These are phyloP conservation scores for Porphyrio hochstetteri DNA, from an alignment of 2,113 vertebrate genomes.

Conservation along the genomic window DNA sequence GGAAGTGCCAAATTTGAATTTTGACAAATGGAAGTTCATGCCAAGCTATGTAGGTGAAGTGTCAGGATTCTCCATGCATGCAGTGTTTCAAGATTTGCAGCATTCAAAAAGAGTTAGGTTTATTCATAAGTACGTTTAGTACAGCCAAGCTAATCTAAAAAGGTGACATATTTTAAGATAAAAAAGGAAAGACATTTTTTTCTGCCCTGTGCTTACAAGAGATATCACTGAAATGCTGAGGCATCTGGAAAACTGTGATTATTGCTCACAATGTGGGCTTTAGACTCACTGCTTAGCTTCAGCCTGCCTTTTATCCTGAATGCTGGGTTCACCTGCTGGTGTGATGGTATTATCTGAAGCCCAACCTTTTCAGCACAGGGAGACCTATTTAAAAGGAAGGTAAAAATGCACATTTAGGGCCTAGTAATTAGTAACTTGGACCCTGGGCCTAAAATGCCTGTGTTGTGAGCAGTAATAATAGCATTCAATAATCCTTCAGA, in stretches of 20 bases:
- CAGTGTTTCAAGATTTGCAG: not conserved
- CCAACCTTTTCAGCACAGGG: not conserved
- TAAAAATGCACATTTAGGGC: not conserved
- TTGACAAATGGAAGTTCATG: not conserved
- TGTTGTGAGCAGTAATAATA: not conserved
- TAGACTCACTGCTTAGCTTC: not conserved
- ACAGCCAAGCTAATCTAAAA: not conserved
- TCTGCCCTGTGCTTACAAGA: not conserved
- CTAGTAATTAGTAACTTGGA: slow-evolving; percentile 16
- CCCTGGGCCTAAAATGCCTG: not conserved
- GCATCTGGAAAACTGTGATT: slow-evolving; percentile 24
- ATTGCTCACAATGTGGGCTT: slow-evolving; percentile 5
- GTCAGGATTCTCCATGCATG: not conserved
- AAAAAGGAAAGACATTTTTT: not conserved
- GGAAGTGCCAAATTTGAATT: not conserved
- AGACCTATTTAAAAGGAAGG: not conserved
- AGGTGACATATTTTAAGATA: slow-evolving; percentile 13
- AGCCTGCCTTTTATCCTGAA: not conserved
- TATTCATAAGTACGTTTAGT: not conserved
- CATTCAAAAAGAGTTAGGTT: not conserved
- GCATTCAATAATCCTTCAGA: not conserved
- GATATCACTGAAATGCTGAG: not conserved
- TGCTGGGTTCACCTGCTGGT: not conserved
- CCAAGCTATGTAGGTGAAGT: not conserved
- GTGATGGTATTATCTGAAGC: not conserved